Base-by-base conservation (phyloP, 2,888 invertebrate genomes). In the Drosophila affinis region DNA sequence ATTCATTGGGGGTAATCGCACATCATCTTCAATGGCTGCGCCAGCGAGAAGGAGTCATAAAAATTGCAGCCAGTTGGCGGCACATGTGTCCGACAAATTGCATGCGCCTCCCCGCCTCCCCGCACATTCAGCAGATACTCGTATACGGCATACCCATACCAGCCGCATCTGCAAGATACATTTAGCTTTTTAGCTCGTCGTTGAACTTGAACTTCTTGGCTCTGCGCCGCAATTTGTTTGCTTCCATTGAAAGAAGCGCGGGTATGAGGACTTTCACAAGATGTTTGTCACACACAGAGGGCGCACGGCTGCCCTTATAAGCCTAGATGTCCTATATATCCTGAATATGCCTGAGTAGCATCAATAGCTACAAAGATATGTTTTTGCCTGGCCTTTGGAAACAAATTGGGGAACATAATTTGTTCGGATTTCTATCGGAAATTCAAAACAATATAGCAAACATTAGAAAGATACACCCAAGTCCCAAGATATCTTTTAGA, bases 131-230 rank as follows among this genome's bases (percentile, higher is more conserved):
- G 27, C 56, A 68, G 65, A 72, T 75, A 81, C 81, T 81, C 24
- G 24, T 24, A 3, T 24, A 24, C 4, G 69, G 68, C 45, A 34
- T 34, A 12, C 34, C 34, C 34, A 12, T 5, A 5, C 34, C 34
- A 34, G 34, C 2, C 34, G 45, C 53, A 78, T 56, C 68, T 64
- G 67, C 59, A 72, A 79, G 77, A 72, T 73, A 55, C 71, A 74
- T 64, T 59, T 60, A 47, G 55, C 70, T 65, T 39, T 39, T 39
- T 39, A 39, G 70, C 62, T 55, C 63, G 70, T 27, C 68, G 74
- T 79, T 85, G 87, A 85, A 87, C 88, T 85, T 85, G 86, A 87
- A 86, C 88, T 85, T 86, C 76, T 79, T 79, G 69, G 47, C 61
- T 56, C 24, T 77, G 64, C 46, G 64, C 46, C 69, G 79, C 87